Evolutionary conservation across 2,113 vertebrate species (phyloP), one percentile per base, ranked within the genome.

Genomic region (Bambusicola thoracicus): DNA sequence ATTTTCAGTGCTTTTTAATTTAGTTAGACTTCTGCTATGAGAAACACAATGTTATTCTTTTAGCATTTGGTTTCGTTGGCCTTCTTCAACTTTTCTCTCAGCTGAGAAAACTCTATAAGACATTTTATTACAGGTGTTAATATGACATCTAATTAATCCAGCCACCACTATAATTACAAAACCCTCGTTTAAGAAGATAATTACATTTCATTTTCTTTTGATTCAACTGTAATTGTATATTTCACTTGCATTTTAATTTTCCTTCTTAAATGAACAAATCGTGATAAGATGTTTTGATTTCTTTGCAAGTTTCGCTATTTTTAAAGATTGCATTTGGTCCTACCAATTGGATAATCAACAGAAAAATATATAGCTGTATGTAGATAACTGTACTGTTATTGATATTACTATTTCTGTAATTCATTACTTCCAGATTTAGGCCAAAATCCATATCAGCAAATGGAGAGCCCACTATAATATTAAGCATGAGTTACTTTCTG

Each of bases 221-320:
- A 81, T 96, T 95, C 70, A 95, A 85, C 91, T 96, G 66, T 81
- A 92, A 94, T 96, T 90, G 49, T 76, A 91, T 88, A 95, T 94
- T 95, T 97, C 49, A 61, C 34, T 91, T 91, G 77, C 34, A 94
- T 95, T 96, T 97, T 94, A 90, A 95, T 94, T 95, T 94, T 96
- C 27, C 8, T 13, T 75, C 95, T 96, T 87, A 65, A 94, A 73
- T 29, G 21, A 73, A 49, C 76, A 75, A 18, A 73, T 84, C 96
- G 66, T 68, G 63, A 69, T 81, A 79, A 6, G 61, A 92, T 93
- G 94, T 25, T 87, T 97, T 92, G 40, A 68, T 80, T 92, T 96
- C 87, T 90, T 90, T 70, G 44, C 1, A 53, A n/a, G 91, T 95
- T 94, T 74, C 80, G 92, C 91, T 95, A 48, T 67, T 96, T 96